Evolutionary conservation across 2,888 invertebrate species (phyloP).

Genomic region (Nephrotoma flavescens): DNA sequence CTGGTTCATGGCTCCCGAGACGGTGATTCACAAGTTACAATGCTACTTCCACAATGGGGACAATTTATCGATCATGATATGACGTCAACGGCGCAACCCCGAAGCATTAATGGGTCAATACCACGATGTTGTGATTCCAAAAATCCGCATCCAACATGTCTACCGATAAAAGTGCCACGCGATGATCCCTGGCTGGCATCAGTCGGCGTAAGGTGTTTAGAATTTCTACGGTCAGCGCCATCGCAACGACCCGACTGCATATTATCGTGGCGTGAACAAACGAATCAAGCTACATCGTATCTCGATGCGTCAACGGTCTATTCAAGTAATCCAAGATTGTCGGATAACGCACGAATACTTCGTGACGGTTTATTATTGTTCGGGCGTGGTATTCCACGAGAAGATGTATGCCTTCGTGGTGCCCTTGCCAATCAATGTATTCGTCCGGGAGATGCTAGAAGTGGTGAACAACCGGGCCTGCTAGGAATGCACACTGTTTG

Average conservation of each 20-base stretch:
- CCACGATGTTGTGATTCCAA: slow-evolving; percentile 53
- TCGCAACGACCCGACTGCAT: slow-evolving; percentile 66
- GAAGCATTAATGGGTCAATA: slow-evolving; percentile 57
- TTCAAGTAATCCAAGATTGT: slow-evolving; percentile 56
- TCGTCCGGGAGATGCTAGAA: slow-evolving; percentile 60
- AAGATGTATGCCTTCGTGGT: slow-evolving; percentile 55
- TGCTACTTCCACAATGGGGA: slow-evolving; percentile 83
- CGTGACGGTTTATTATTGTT: slow-evolving; percentile 54
- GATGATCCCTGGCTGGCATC: slow-evolving; percentile 59
- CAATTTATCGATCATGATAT: slow-evolving; percentile 83
- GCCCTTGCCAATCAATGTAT: slow-evolving; percentile 62
- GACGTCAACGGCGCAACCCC: slow-evolving; percentile 60
- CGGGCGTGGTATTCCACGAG: slow-evolving; percentile 49
- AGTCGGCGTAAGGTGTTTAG: slow-evolving; percentile 59
- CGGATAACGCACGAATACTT: slow-evolving; percentile 59
- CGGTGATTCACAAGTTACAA: slow-evolving; percentile 51
- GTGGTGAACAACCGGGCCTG: slow-evolving; percentile 61
- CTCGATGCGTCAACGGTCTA: slow-evolving; percentile 73
- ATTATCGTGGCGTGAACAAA: slow-evolving; percentile 70
- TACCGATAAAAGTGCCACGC: slow-evolving; percentile 59
- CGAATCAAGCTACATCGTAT: slow-evolving; percentile 70
- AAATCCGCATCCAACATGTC: slow-evolving; percentile 67
- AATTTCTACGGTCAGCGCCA: slow-evolving; percentile 70
- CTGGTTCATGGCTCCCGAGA: slow-evolving; percentile 48
- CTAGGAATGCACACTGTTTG: slow-evolving; percentile 31